phyloP scores from a whole-genome alignment of 1,140 invertebrate genomes.

The Listronotus bonariensis region DNA sequence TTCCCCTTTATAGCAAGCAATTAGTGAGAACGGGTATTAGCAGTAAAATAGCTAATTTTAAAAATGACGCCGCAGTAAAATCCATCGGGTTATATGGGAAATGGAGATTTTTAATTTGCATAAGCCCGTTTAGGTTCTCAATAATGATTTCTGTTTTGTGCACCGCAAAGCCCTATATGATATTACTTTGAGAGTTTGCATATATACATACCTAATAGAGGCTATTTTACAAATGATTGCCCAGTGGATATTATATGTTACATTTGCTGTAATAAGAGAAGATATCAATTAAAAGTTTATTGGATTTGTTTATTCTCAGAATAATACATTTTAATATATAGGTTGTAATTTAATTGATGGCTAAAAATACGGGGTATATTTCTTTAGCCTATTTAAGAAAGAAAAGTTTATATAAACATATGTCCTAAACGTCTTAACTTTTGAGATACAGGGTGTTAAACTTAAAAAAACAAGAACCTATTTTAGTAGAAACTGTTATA shows the following conservation, averaged over 20 bases:
- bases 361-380: too few species aligned
- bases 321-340: too few species aligned
- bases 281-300: too few species aligned
- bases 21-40: conserved; percentile 18
- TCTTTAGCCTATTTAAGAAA: too few species aligned
- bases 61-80: conserved; percentile 10
- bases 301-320: too few species aligned
- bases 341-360: too few species aligned
- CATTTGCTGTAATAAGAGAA: too few species aligned
- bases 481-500: too few species aligned
- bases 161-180: conserved; percentile 37
- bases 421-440: too few species aligned
- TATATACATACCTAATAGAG: conserved; percentile 45
- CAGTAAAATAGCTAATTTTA: conserved; percentile 9
- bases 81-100: conserved; percentile 12
- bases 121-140: conserved; percentile 45
- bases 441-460: too few species aligned
- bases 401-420: too few species aligned
- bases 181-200: conserved; percentile 46
- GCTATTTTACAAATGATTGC: conserved; percentile 21
- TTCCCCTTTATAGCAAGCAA: neutral
- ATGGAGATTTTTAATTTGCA: conserved; percentile 41
- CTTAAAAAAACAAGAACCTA: too few species aligned
- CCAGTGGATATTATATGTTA: conserved; percentile 6
- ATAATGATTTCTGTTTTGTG: conserved; percentile 39